These are phyloP conservation scores for Alfaro cultratus DNA, from an alignment of 2,797 vertebrate species.

Conservation along the genomic window DNA sequence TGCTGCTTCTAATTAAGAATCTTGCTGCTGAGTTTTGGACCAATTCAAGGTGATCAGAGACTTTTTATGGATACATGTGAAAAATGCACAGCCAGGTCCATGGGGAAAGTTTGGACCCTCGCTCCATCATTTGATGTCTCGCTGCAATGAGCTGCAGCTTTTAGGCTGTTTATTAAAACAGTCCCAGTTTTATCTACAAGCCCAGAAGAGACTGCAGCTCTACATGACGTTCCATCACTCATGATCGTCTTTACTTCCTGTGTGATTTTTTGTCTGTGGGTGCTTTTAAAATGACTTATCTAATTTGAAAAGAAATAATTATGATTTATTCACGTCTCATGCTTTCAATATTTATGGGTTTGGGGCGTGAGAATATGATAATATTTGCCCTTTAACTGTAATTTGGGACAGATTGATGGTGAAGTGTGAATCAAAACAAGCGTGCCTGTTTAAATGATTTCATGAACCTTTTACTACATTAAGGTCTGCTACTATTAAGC, in stretches of 20 bases:
- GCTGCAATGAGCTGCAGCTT: not conserved
- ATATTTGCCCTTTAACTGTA: conserved; percentile 1
- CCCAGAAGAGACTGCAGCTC: not conserved
- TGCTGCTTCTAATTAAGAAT: not conserved
- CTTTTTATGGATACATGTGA: not conserved
- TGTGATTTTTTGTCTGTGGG: not conserved
- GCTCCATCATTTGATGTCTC: not conserved
- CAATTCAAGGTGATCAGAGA: not conserved
- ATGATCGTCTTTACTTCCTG: not conserved
- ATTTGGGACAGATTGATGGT: conserved; percentile 15
- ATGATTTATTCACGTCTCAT: not conserved
- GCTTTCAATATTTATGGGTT: not conserved
- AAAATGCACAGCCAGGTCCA: not conserved
- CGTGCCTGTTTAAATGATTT: conserved; percentile 21
- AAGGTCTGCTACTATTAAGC: conserved; percentile 31
- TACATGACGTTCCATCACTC: not conserved
- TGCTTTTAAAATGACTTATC: not conserved
- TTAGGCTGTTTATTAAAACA: not conserved
- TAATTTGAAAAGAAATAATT: not conserved
- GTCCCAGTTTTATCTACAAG: not conserved
- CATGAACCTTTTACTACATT: conserved; percentile 11
- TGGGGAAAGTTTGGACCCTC: not conserved
- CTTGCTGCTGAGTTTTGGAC: not conserved
- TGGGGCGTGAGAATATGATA: not conserved
- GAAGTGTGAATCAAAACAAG: conserved; percentile 3